Evolutionary conservation across 2,113 vertebrate genomes (phyloP).

Genomic region (Barbus barbus): DNA sequence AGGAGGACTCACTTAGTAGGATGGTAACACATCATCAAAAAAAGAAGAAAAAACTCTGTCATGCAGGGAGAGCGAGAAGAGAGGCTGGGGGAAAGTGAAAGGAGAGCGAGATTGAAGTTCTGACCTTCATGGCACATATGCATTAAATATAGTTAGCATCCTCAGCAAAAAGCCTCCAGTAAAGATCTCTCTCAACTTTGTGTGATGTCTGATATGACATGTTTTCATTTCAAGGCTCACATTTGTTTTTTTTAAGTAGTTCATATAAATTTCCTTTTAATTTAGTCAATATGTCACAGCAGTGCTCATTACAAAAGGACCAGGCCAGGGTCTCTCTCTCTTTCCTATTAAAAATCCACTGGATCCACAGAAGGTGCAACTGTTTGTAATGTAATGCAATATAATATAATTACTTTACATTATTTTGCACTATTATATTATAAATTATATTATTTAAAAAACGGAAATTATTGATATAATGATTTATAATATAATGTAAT

Average conservation of each 20-base stretch:
- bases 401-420: too few species aligned
- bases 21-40: constrained; percentile 13
- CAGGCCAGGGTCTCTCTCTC: too few species aligned
- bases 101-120: not conserved
- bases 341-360: not conserved
- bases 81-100: not conserved
- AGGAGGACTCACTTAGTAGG: constrained; percentile 9
- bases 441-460: too few species aligned
- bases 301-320: too few species aligned
- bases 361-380: not conserved
- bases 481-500: too few species aligned
- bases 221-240: not conserved
- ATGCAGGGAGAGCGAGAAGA: too few species aligned
- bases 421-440: too few species aligned
- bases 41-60: not conserved
- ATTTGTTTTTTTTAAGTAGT: not conserved
- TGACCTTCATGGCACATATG: not conserved
- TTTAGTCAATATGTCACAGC: not conserved
- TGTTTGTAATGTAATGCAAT: too few species aligned
- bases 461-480: too few species aligned
- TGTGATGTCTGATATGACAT: not conserved
- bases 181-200: not conserved
- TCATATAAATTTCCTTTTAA: not conserved
- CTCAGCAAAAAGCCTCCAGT: not conserved
- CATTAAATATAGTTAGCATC: not conserved